Evolutionary conservation across 1,140 invertebrate species (phyloP).

Genomic region (Lucilia cuprina): DNA sequence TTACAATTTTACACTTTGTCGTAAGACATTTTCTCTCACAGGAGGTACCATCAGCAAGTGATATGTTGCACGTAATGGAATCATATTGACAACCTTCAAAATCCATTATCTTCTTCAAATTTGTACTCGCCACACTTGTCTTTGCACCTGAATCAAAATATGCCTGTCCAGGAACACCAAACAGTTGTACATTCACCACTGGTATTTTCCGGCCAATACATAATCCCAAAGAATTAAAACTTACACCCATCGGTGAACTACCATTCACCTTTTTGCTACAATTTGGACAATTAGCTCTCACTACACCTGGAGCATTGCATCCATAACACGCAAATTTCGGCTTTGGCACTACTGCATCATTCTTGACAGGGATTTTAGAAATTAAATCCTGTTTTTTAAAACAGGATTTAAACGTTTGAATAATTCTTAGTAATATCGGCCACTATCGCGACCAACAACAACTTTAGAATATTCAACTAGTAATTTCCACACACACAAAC

Average conservation of each 20-base stretch:
- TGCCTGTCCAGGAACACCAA: slow-evolving; percentile 5
- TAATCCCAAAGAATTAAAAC: not conserved
- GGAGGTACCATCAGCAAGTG: not conserved
- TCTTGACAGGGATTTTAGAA: not conserved
- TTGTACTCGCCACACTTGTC: slow-evolving; percentile 27
- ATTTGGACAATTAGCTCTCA: not conserved
- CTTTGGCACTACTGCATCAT: not conserved
- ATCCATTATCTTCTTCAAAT: not conserved
- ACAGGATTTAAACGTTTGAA: not conserved
- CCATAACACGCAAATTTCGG: slow-evolving; percentile 20
- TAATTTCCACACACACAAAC: not conserved
- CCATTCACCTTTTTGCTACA: not conserved
- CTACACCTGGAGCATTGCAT: slow-evolving; percentile 5
- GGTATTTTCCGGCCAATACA: slow-evolving; percentile 25
- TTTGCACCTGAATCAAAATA: slow-evolving; percentile 36
- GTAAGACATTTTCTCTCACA: not conserved
- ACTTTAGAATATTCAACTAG: too few relatives aligned
- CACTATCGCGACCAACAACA: too few relatives aligned
- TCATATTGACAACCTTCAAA: not conserved
- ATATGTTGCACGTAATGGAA: not conserved
- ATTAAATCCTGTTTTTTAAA: not conserved
- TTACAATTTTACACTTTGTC: not conserved
- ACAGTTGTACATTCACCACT: not conserved
- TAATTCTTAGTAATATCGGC: too few relatives aligned
- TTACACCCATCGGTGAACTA: not conserved